These are phyloP conservation scores for Hirtodrosophila confusa DNA, from an alignment of 2,888 invertebrate genomes.

Conservation along the genomic window DNA sequence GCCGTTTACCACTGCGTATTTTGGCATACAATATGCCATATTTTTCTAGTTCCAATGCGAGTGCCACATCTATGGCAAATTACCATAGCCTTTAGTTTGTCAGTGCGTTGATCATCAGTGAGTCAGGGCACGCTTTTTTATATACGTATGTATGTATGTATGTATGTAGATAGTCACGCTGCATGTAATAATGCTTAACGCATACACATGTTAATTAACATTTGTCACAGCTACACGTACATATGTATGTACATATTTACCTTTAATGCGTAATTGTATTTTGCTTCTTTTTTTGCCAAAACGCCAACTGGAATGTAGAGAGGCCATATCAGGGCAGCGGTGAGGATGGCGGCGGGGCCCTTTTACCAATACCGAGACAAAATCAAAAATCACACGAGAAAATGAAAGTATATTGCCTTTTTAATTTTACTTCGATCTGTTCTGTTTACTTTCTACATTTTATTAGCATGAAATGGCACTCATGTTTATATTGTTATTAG, in stretches of 20 bases:
- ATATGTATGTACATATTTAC: conserved; percentile 64
- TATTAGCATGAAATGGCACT: conserved; percentile 36
- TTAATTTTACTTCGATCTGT: conserved; percentile 46
- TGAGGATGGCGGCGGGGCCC: conserved; percentile 38
- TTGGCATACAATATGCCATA: too few species aligned
- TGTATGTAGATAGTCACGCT: conserved; percentile 12
- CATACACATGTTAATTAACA: conserved; percentile 45
- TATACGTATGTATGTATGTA: conserved; percentile 1
- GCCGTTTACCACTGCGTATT: too few species aligned
- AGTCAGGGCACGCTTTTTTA: too few species aligned
- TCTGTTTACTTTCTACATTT: conserved; percentile 53
- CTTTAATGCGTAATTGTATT: conserved; percentile 83
- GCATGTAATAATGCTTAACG: conserved; percentile 12
- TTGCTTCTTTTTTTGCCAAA: conserved; percentile 83
- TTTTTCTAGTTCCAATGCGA: too few species aligned
- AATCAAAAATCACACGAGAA: conserved; percentile 18
- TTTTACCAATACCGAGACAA: conserved; percentile 33
- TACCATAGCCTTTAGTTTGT: too few species aligned
- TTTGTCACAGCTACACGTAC: conserved; percentile 25
- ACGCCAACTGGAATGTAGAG: conserved; percentile 83
- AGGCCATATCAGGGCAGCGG: conserved; percentile 76
- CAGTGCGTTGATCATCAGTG: too few species aligned
- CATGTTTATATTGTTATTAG: conserved; percentile 49
- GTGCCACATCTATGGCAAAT: too few species aligned
- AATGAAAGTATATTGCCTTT: conserved; percentile 56